Evolutionary conservation across 2,797 vertebrate genomes (phyloP).

Genomic region (Leptodactylus fallax): DNA sequence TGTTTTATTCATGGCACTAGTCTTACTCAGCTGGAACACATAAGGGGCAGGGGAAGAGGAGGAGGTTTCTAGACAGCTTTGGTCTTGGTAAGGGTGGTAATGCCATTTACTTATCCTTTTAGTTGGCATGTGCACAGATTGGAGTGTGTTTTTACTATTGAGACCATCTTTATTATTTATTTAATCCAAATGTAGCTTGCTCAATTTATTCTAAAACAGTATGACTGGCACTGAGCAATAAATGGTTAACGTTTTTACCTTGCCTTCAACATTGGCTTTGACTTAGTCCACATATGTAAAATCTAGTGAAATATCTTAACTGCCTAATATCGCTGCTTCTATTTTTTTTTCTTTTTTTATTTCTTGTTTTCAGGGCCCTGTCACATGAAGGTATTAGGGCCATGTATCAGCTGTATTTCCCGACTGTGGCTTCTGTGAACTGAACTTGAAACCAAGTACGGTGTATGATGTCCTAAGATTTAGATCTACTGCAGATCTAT

Average conservation of each 20-base stretch:
- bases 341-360: background rate
- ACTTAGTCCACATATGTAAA: background rate
- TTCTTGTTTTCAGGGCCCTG: too few relatives aligned
- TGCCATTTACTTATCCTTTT: background rate
- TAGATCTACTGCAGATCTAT: too few relatives aligned
- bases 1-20: constrained; percentile 30
- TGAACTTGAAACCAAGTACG: too few relatives aligned
- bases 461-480: too few relatives aligned
- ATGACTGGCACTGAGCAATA: background rate
- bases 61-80: constrained; percentile 15
- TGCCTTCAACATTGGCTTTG: background rate
- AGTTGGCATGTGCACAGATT: constrained; percentile 9
- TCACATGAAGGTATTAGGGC: too few relatives aligned
- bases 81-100: constrained; percentile 8
- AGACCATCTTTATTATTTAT: background rate
- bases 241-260: background rate
- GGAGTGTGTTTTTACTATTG: background rate
- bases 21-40: constrained; percentile 39
- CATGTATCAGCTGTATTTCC: too few relatives aligned
- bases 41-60: constrained; percentile 26
- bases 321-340: background rate
- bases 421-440: too few relatives aligned
- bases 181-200: background rate
- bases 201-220: background rate
- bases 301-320: background rate